Evolutionary conservation across 1,140 invertebrate species (phyloP).

Genomic region (Metaphire vulgaris): DNA sequence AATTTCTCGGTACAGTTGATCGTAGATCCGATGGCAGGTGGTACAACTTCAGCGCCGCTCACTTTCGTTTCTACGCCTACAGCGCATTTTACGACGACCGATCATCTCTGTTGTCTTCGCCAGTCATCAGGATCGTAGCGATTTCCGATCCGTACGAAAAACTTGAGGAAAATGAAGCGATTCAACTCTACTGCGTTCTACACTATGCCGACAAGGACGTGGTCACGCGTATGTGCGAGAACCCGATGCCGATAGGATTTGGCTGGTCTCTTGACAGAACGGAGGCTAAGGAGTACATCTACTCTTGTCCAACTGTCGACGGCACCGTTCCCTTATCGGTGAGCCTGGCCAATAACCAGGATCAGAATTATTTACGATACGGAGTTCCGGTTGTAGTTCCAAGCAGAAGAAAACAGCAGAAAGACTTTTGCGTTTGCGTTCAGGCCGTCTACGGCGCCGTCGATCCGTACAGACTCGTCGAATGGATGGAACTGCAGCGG

Average conservation of each 20-base stretch:
- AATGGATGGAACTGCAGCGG: slow-evolving; percentile 25
- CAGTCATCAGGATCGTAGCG: neutral
- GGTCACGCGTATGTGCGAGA: neutral
- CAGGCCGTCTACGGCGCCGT: slow-evolving; percentile 12
- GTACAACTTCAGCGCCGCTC: neutral
- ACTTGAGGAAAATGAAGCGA: neutral
- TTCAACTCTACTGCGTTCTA: neutral
- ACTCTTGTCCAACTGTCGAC: neutral
- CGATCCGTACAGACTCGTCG: slow-evolving; percentile 20
- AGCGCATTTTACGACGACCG: slow-evolving; percentile 12
- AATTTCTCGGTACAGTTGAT: too few relatives aligned
- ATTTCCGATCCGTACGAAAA: neutral
- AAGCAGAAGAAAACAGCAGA: neutral
- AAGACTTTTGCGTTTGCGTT: slow-evolving; percentile 15
- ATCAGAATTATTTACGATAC: neutral
- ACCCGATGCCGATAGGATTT: neutral
- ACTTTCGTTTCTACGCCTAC: neutral
- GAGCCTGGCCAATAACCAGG: neutral
- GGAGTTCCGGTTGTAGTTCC: neutral
- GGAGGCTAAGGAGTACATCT: slow-evolving; percentile 7
- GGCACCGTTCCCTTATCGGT: neutral
- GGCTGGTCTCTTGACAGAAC: slow-evolving; percentile 5
- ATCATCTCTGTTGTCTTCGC: neutral
- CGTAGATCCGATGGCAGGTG: neutral
- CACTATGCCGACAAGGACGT: neutral